Evolutionary conservation across 2,888 invertebrate species (phyloP).

Genomic region (Cheilosia vulpina): DNA sequence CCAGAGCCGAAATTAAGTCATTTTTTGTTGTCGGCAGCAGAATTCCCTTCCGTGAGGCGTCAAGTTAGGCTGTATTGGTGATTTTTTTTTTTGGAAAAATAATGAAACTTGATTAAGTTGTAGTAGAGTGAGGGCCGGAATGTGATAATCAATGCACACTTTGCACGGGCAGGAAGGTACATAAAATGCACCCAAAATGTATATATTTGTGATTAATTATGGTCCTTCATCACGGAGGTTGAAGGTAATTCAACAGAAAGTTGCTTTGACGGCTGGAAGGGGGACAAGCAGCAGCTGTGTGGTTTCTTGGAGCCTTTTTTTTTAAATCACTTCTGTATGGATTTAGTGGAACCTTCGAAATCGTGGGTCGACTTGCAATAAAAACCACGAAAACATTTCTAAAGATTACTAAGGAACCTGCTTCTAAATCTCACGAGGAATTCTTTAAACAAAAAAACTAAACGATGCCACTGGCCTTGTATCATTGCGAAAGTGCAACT

Average conservation of each 20-base stretch:
- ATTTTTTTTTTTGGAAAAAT: slow-evolving; percentile 20
- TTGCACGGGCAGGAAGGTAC: slow-evolving; percentile 18
- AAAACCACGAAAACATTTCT: too few relatives aligned
- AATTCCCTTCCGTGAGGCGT: neutral
- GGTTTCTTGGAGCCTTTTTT: too few relatives aligned
- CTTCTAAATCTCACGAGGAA: too few relatives aligned
- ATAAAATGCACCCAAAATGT: slow-evolving; percentile 1
- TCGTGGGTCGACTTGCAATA: too few relatives aligned
- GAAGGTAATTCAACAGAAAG: slow-evolving; percentile 28
- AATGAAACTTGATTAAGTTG: slow-evolving; percentile 40
- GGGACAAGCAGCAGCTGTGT: too few relatives aligned
- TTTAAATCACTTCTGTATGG: too few relatives aligned
- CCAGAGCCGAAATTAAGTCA: slow-evolving; percentile 26
- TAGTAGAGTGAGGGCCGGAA: slow-evolving; percentile 18
- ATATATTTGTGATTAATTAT: slow-evolving; percentile 51
- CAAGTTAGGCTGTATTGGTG: slow-evolving; percentile 16
- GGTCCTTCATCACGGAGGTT: slow-evolving; percentile 30
- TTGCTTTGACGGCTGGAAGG: neutral
- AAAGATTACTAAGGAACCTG: too few relatives aligned
- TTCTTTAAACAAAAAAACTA: too few relatives aligned
- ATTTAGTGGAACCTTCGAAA: too few relatives aligned
- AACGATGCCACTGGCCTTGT: too few relatives aligned
- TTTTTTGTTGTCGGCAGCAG: neutral
- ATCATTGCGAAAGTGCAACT: too few relatives aligned
- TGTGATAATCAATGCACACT: slow-evolving; percentile 39